Base-by-base conservation (phyloP, 2,888 invertebrate species). In the Labia minor region DNA sequence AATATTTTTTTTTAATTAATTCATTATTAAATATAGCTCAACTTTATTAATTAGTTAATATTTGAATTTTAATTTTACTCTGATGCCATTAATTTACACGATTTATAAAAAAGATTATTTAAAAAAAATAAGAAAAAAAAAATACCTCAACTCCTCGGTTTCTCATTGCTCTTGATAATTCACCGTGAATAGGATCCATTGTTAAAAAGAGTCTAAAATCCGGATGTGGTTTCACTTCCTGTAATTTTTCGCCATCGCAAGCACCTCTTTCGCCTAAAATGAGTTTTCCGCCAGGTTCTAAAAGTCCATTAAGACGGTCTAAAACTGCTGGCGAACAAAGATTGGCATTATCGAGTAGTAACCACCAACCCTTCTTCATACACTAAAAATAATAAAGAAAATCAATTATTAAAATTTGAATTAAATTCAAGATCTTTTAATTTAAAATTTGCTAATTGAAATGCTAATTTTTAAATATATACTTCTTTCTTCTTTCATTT, bases 101-200 rank as follows among this genome's bases (percentile, higher is more conserved):
- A n/a, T n/a, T n/a, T n/a, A n/a, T n/a, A n/a, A n/a, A n/a, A n/a
- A n/a, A n/a, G n/a, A n/a, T n/a, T n/a, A n/a, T n/a, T n/a, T n/a
- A n/a, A n/a, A n/a, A n/a, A n/a, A n/a, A n/a, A n/a, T n/a, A n/a
- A n/a, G n/a, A n/a, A n/a, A n/a, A n/a, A n/a, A n/a, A n/a, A n/a
- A n/a, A 90, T 72, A 99, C 88, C 81, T 99, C 99, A 0, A 99
- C 86, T 1, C 98, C 96, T 74, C 99, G 84, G 78, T 99, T 99
- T 69, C 98, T 84, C 99, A 99, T 99, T 0, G 99, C 99, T 72
- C 93, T 85, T 0, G 99, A 99, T 71, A 99, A 90, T 78, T 96
- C 95, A 0, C 99, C 99, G 78, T 92, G 88, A 74, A 87, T 88
- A 0, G 97, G 93, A 78, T 99, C 93, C 87, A 97, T 92, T 0